phyloP scores from a whole-genome alignment of 1,140 invertebrate species.

The Calycopis cecrops region DNA sequence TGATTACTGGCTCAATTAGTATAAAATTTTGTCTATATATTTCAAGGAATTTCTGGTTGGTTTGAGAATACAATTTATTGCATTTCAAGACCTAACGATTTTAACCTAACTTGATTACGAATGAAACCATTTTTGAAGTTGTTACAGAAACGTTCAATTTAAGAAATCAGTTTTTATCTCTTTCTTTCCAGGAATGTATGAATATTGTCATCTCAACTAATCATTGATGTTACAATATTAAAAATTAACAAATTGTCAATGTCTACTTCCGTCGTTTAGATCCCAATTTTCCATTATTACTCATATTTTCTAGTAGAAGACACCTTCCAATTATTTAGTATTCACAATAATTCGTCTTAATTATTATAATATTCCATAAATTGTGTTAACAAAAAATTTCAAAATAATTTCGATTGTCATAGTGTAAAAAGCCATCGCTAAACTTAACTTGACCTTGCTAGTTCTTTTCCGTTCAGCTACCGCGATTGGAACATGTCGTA shows the following conservation, averaged over 20 bases:
- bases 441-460: conserved; percentile 73
- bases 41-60: no score
- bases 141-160: no score
- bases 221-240: background rate
- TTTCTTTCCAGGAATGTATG: background rate
- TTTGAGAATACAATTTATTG: no score
- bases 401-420: conserved; percentile 30
- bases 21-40: no score
- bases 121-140: background rate
- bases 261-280: conserved; percentile 58
- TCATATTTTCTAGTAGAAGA: conserved; percentile 31
- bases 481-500: conserved; percentile 85
- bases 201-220: conserved; percentile 2
- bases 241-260: conserved; percentile 17
- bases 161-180: background rate
- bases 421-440: conserved; percentile 61
- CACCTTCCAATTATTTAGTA: conserved; percentile 29
- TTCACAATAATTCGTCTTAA: conserved; percentile 44
- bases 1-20: no score
- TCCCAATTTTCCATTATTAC: conserved; percentile 52
- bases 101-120: background rate
- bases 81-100: no score
- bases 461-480: conserved; percentile 83
- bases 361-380: conserved; percentile 34
- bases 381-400: conserved; percentile 21